Evolutionary conservation across 2,888 invertebrate genomes (phyloP), one percentile per base, ranked within the genome.

Genomic region (Mayetiola destructor): DNA sequence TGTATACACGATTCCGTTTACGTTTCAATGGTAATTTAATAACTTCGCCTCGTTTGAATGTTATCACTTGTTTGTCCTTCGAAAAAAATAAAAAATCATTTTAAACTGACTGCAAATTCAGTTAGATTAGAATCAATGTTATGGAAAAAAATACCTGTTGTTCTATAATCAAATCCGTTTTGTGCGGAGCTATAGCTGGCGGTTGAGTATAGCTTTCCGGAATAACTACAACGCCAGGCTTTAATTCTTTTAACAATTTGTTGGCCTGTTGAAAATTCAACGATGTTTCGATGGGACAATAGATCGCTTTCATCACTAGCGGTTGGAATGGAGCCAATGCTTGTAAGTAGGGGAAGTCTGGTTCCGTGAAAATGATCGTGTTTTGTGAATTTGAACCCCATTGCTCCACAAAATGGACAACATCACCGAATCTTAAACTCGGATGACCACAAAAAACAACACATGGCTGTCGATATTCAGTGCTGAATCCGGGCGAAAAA

Each of bases 391-490:
- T 90, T 62, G 80, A 80, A 39, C 91, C 92, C 95, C 96, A 96
- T 68, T 94, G 78, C 72, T 95, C 92, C 61, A 97, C 81, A 66
- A 99, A 92, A 71, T 97, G 97, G 39, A 97, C 96, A 55, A 90
- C 91, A 73, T 96, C 94, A 1, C 99, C 99, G 75, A 95, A 92
- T 59, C 97, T 80, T 61, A 99, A 77, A 65, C 92, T 92, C 0
- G 97, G 95, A 78, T 99, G 97, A 0, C 97, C 96, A 68, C 92
- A 88, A 75, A 99, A 96, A 53, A 97, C 88, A 23, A 99, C 89
- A 73, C 95, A 96, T 0, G 97, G 97, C 79, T 86, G 87, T 62
- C 88, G 79, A 68, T 88, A 90, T 68, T 90, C 89, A 1, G 82
- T 81, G 69, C 85, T 86, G 65, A 90, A 88, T 53, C 87, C 86